phyloP scores from a whole-genome alignment of 92 coral and sea anemone genomes.

The Actinostola sp. region DNA sequence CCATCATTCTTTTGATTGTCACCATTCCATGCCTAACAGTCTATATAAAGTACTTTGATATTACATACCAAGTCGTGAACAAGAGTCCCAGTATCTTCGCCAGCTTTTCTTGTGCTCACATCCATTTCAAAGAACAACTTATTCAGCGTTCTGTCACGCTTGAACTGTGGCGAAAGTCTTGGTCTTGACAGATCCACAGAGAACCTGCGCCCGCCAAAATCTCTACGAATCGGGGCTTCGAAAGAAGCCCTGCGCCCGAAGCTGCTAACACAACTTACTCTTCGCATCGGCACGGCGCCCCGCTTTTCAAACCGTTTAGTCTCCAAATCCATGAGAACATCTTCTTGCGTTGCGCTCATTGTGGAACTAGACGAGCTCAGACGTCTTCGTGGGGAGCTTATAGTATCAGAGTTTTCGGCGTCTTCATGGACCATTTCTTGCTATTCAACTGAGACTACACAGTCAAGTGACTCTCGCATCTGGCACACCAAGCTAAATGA shows the following conservation, averaged over 20 bases:
- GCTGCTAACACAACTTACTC: constrained; percentile 30
- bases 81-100: constrained; percentile 59
- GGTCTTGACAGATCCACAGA: constrained; percentile 36
- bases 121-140: constrained; percentile 47
- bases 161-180: constrained; percentile 49
- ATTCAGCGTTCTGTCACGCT: constrained; percentile 29
- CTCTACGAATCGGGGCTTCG: constrained; percentile 8
- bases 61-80: constrained; percentile 70
- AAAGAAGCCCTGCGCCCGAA: constrained; percentile 21
- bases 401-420: constrained; percentile 12
- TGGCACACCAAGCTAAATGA: constrained; percentile 14
- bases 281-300: background rate
- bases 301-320: constrained; percentile 28
- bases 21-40: background rate
- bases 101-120: constrained; percentile 62
- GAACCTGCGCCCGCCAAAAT: constrained; percentile 27
- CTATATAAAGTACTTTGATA: background rate
- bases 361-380: constrained; percentile 18
- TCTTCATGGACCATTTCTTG: constrained; percentile 26
- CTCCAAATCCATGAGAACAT: constrained; percentile 26
- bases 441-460: background rate
- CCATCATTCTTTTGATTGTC: no score
- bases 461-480: constrained; percentile 21
- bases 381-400: constrained; percentile 6
- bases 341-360: constrained; percentile 27